phyloP scores from a whole-genome alignment of 2,888 invertebrate genomes.

The Mythimna loreyi region DNA sequence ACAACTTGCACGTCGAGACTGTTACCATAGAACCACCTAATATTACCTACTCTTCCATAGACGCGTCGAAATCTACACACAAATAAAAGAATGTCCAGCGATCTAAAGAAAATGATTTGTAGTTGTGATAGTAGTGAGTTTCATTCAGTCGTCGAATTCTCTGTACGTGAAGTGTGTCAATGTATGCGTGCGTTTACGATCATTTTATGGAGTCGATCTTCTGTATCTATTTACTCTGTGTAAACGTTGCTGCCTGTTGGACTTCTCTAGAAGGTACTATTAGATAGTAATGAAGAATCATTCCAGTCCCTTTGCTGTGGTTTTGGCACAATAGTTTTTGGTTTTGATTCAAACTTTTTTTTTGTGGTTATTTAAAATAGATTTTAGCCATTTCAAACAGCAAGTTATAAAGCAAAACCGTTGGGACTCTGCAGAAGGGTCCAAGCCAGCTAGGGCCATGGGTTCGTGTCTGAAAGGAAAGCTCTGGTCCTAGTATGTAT shows the following conservation, averaged over 20 bases:
- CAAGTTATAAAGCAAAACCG: background rate
- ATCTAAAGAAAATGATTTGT: too few species aligned
- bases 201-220: background rate
- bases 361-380: constrained; percentile 15
- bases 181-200: background rate
- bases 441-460: too few species aligned
- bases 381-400: background rate
- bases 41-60: background rate
- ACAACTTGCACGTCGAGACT: too few species aligned
- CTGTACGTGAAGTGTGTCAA: background rate
- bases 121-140: background rate
- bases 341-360: background rate
- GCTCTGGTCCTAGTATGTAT: too few species aligned
- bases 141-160: background rate
- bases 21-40: too few species aligned
- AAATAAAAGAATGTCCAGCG: too few species aligned
- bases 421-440: too few species aligned
- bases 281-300: background rate
- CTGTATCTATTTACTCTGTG: background rate
- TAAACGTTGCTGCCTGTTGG: background rate
- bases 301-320: constrained; percentile 34
- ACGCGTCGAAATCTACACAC: background rate
- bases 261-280: background rate
- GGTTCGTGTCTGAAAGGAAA: too few species aligned
- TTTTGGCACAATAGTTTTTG: constrained; percentile 8